Base-by-base conservation (phyloP, 2,113 vertebrate species). In the Nymphicus hollandicus region DNA sequence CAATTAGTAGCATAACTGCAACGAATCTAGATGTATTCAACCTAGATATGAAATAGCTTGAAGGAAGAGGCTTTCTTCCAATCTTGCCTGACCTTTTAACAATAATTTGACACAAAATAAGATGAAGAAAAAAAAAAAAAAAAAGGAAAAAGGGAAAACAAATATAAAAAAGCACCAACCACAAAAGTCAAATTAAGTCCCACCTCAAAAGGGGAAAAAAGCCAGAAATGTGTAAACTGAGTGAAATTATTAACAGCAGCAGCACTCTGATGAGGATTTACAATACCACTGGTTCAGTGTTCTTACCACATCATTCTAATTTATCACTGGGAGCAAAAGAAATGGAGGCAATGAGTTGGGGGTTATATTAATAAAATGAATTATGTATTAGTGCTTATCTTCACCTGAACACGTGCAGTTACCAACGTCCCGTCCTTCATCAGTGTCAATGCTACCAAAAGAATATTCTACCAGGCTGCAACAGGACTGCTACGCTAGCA, bases 401-500 rank as follows among this genome's bases (percentile, higher is more conserved):
- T 72, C 72, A 66, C 41, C 56, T 56, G 35, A 86, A 49, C 29
- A 76, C 27, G 35, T 63, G 60, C n/a, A 60, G 65, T 18, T 71
- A 60, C 28, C 8, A 8, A 65, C 2, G 0, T 16, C 35, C 11
- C 4, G 0, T 28, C 52, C 52, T 52, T 44, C 66, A n/a, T 27
- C 71, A 79, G 46, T 17, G 46, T 39, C 78, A 64, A 4, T 10
- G 33, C 23, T 28, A 47, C 1, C 0, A 47, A 72, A 91, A 84
- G 7, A 56, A 39, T 2, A 25, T 47, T 44, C 31, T 33, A 13
- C 58, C 39, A 39, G 18, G 52, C 71, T 53, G 8, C 3, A 1
- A 47, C 2, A 24, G 18, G 8, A 37, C 49, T 76, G 63, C 71
- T 73, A 9, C 0, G 0, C 35, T 7, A 29, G 13, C 25, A 65